phyloP scores from a whole-genome alignment of 2,888 invertebrate species.

The Philereme transversata region DNA sequence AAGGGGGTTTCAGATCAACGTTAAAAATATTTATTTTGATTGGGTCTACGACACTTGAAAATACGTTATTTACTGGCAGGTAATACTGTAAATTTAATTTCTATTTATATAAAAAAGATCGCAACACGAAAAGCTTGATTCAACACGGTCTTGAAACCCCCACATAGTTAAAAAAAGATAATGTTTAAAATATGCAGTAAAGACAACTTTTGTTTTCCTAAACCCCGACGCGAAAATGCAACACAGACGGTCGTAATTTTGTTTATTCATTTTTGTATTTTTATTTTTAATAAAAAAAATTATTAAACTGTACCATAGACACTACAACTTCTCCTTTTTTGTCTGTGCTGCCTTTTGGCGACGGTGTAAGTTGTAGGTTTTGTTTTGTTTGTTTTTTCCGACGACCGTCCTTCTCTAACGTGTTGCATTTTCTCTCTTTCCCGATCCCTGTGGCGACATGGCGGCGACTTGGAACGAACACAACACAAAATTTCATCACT shows the following conservation, averaged over 20 bases:
- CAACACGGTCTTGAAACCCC: no score
- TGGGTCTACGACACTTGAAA: no score
- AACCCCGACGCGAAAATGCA: slow-evolving; percentile 76
- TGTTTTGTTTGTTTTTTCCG: slow-evolving; percentile 37
- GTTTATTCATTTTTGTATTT: slow-evolving; percentile 37
- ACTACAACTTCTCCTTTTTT: slow-evolving; percentile 54
- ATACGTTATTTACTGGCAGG: no score
- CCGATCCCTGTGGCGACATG: slow-evolving; percentile 61
- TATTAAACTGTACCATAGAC: slow-evolving; percentile 38
- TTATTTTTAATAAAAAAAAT: slow-evolving; percentile 27
- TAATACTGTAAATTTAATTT: no score
- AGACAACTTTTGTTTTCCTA: slow-evolving; percentile 51
- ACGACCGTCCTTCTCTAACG: slow-evolving; percentile 73
- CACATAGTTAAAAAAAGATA: background rate
- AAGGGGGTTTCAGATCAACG: no score
- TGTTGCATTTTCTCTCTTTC: slow-evolving; percentile 83
- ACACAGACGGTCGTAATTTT: slow-evolving; percentile 77
- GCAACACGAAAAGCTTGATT: no score
- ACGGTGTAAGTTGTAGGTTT: slow-evolving; percentile 48
- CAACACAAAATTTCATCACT: slow-evolving; percentile 7
- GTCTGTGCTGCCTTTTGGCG: slow-evolving; percentile 83
- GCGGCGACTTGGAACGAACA: slow-evolving; percentile 37
- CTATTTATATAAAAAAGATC: no score
- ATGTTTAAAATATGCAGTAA: slow-evolving; percentile 13
- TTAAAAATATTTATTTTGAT: no score